Base-by-base conservation (phyloP, 1,140 invertebrate genomes). In the Lordiphosa collinella region DNA sequence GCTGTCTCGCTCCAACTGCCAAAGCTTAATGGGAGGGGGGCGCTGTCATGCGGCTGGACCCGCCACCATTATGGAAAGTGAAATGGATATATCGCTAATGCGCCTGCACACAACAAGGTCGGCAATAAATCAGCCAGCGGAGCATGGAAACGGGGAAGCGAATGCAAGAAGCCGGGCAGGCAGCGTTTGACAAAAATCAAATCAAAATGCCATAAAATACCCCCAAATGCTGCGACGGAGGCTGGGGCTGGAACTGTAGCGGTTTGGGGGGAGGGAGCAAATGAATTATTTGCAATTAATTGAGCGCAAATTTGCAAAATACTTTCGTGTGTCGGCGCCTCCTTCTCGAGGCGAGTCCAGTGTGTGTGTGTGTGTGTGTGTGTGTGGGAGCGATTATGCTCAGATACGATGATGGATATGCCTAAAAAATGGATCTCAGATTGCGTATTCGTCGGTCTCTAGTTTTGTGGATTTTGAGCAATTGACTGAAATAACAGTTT, bases 101-200 rank as follows among this genome's bases (percentile, higher is more conserved):
- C 73, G 85, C 85, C 79, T 87, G 86, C 86, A 88, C 82, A 87
- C 78, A 88, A 88, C 86, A 88, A 88, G 86, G 86, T 88, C 86
- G 86, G 86, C 86, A 86, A 88, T 88, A 88, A 88, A 88, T 88
- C 86, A 88, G 82, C 5, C 7, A 84, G 41, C 31, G 40, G 38
- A 54, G 46, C 18, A 47, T 11, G 18, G 38, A 31, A 44, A 41
- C 53, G 52, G 71, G 59, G 55, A 11, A 34, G 47, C 18, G 12
- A 22, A 25, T 18, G 31, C 25, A 53, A 40, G 35, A 57, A 22
- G 35, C 13, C 3, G 36, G 50, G 12, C 61, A 36, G 50, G 12
- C 61, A 36, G 32, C 59, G 67, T 63, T 75, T 78, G 57, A 62
- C 79, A 85, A 85, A 84, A 84, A 84, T 84, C 79, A 84, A 84